Evolutionary conservation across 2,113 vertebrate genomes (phyloP).

Genomic region (Oriolus oriolus): DNA sequence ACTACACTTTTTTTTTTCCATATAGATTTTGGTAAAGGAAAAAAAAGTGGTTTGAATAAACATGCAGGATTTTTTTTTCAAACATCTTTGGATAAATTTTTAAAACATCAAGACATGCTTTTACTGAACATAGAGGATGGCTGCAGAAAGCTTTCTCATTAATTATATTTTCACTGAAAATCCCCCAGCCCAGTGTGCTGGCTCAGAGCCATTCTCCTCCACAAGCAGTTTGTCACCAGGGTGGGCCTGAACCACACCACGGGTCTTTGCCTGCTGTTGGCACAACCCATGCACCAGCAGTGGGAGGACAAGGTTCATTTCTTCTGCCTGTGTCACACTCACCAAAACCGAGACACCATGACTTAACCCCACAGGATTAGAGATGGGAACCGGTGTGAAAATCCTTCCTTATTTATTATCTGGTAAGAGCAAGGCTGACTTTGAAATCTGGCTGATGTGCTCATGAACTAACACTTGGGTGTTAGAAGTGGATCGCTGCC

Average conservation of each 20-base stretch:
- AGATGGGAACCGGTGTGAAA: not conserved
- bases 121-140: not conserved
- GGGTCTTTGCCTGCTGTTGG: rapidly evolving
- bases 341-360: not conserved
- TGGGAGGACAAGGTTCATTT: not conserved
- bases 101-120: not conserved
- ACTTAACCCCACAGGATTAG: not conserved
- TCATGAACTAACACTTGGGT: rapidly evolving
- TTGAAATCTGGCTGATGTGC: not conserved
- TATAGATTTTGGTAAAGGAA: not conserved
- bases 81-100: not conserved
- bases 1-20: not conserved
- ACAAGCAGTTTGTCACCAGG: not conserved
- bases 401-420: not conserved
- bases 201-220: not conserved
- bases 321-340: not conserved
- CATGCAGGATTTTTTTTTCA: rapidly evolving
- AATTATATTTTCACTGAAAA: not conserved
- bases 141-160: not conserved
- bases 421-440: not conserved
- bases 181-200: not conserved
- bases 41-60: not conserved
- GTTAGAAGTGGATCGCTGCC: not conserved
- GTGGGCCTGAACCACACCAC: not conserved
- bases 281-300: not conserved